Percentiles rank a stretch among this genome's conserved stretches.
Evolutionary conservation across 2,888 invertebrate genomes (phyloP).

Genomic region (Tetrapedia diversipes): DNA sequence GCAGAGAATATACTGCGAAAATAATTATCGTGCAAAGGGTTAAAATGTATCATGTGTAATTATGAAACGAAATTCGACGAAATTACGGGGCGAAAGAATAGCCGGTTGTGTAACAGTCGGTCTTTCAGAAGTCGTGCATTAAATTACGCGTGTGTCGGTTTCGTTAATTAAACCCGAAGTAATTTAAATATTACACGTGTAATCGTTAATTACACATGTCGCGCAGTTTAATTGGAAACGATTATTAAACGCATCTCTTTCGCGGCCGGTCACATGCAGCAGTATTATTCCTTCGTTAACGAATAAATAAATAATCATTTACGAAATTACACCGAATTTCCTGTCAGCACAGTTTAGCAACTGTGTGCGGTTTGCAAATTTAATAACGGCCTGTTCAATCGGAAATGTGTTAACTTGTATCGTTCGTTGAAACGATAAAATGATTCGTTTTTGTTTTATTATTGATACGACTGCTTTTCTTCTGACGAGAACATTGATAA

Average conservation of each 20-base stretch:
- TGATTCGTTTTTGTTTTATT: too few relatives aligned
- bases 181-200: slow-evolving; percentile 40
- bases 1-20: too few relatives aligned
- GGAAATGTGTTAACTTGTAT: not conserved
- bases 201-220: slow-evolving; percentile 27
- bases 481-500: too few relatives aligned
- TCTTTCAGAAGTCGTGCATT: slow-evolving; percentile 5
- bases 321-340: slow-evolving; percentile 1
- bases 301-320: slow-evolving; percentile 40
- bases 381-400: slow-evolving; percentile 1
- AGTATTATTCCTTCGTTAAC: slow-evolving; percentile 19
- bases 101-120: not conserved
- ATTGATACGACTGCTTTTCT: too few relatives aligned
- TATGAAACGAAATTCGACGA: not conserved
- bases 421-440: too few relatives aligned
- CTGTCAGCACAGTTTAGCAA: slow-evolving; percentile 10
- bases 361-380: not conserved
- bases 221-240: slow-evolving; percentile 20
- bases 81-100: not conserved
- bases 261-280: not conserved
- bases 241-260: slow-evolving; percentile 26
- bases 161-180: slow-evolving; percentile 26
- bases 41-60: too few relatives aligned
- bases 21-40: too few relatives aligned
- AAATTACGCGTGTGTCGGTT: slow-evolving; percentile 11